These are phyloP conservation scores for Epicauta chinensis DNA, from an alignment of 1,140 invertebrate genomes.

Conservation along the genomic window DNA sequence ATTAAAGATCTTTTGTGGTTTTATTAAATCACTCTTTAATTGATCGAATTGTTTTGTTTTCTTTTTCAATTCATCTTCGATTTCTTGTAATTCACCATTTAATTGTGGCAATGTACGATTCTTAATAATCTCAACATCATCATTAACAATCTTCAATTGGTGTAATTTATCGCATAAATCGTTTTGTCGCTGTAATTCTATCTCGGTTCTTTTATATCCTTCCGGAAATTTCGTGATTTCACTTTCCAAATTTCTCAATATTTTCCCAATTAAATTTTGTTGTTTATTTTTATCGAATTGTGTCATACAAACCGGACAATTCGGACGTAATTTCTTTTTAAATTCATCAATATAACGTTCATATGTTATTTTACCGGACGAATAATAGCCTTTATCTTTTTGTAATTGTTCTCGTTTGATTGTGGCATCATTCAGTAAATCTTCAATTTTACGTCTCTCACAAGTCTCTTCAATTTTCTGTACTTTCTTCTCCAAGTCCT, in stretches of 20 bases:
- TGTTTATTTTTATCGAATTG: conserved; percentile 29
- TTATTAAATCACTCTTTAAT: conserved; percentile 20
- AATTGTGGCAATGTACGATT: conserved; percentile 20
- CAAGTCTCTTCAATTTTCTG: conserved; percentile 42
- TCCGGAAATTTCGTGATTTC: conserved; percentile 47
- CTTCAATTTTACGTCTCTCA: conserved; percentile 38
- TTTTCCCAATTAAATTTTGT: conserved; percentile 14
- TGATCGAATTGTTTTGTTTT: conserved; percentile 18
- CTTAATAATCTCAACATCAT: conserved; percentile 25
- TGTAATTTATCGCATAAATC: conserved; percentile 30
- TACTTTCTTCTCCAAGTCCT: conserved; percentile 37
- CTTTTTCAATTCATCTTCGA: conserved; percentile 20
- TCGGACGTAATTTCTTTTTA: conserved; percentile 24
- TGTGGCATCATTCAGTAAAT: conserved; percentile 36
- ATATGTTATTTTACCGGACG: conserved; percentile 44
- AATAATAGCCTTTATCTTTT: conserved; percentile 42
- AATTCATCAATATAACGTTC: conserved; percentile 41
- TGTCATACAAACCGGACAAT: conserved; percentile 39
- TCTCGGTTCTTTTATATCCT: conserved; percentile 35
- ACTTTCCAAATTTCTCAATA: conserved; percentile 43
- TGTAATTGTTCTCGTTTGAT: conserved; percentile 42
- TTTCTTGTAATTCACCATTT: conserved; percentile 17
- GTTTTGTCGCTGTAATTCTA: conserved; percentile 35
- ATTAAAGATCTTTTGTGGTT: conserved; percentile 26
- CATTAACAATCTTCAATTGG: conserved; percentile 32